Conservation (phyloP, 2,113 vertebrate species). For the Corvus moneduloides region DNA sequence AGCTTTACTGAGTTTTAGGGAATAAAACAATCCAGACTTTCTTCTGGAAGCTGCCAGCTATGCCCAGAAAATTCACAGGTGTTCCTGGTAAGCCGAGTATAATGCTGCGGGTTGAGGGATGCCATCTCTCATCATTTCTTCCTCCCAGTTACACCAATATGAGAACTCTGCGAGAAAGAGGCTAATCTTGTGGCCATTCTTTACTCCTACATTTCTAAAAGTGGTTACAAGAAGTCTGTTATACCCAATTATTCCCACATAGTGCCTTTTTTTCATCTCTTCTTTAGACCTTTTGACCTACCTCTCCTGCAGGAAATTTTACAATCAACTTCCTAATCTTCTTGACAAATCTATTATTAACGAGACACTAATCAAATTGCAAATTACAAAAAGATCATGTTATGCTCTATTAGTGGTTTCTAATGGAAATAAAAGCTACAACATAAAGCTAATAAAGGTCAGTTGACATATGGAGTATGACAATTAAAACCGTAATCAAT, state of each 20-base stretch:
- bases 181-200: neutral
- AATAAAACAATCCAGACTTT: neutral
- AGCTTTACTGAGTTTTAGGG: neutral
- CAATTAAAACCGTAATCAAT: neutral
- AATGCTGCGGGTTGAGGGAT: neutral
- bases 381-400: slow-evolving; percentile 4
- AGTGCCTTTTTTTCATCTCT: neutral
- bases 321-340: neutral
- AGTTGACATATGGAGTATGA: neutral
- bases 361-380: slow-evolving; percentile 29
- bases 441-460: neutral
- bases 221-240: neutral
- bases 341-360: slow-evolving; percentile 25
- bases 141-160: neutral
- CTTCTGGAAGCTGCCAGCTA: neutral
- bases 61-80: rapidly evolving
- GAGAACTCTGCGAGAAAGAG: neutral
- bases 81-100: neutral
- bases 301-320: slow-evolving; percentile 23
- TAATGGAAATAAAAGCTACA: slow-evolving; percentile 31
- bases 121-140: neutral
- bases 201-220: neutral
- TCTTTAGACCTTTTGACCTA: slow-evolving; percentile 21
- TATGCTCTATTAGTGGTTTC: slow-evolving; percentile 14
- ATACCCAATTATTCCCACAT: neutral